A percentile compares a stretch with the other conserved stretches of the same genome.
phyloP scores from a whole-genome alignment of 2,113 vertebrate species.

The Tringa solitaria region DNA sequence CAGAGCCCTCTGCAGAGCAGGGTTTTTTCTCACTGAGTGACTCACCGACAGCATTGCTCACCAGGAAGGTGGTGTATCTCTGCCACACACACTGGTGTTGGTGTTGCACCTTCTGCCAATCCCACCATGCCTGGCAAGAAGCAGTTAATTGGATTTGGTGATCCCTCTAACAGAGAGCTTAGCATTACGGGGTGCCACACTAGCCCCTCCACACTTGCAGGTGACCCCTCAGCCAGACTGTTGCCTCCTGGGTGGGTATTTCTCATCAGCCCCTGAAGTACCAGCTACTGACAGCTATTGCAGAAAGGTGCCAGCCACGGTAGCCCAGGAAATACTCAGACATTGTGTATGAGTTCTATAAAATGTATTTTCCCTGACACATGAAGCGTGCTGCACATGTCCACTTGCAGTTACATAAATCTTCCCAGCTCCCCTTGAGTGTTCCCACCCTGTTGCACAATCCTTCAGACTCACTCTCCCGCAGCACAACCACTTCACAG shows the following conservation, averaged over 20 bases:
- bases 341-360: rapidly evolving
- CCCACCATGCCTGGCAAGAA: rapidly evolving
- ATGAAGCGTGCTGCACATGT: background rate
- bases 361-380: background rate
- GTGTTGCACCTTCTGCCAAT: background rate
- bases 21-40: background rate
- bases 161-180: rapidly evolving
- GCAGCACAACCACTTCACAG: background rate
- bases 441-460: background rate
- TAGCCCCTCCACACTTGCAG: background rate
- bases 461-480: background rate
- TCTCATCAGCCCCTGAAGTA: background rate
- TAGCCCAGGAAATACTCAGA: background rate
- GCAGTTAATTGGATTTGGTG: background rate
- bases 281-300: rapidly evolving
- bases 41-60: background rate
- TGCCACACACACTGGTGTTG: background rate
- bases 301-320: background rate
- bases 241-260: background rate
- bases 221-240: background rate
- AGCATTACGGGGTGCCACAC: background rate
- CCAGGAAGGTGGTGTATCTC: background rate
- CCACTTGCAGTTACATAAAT: background rate
- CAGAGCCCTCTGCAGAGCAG: background rate
- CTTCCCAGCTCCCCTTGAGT: background rate